A percentile compares a stretch with the other conserved stretches of the same genome.
Evolutionary conservation across 2,797 vertebrate species (phyloP).

Genomic region (Hozukius guyotensis): DNA sequence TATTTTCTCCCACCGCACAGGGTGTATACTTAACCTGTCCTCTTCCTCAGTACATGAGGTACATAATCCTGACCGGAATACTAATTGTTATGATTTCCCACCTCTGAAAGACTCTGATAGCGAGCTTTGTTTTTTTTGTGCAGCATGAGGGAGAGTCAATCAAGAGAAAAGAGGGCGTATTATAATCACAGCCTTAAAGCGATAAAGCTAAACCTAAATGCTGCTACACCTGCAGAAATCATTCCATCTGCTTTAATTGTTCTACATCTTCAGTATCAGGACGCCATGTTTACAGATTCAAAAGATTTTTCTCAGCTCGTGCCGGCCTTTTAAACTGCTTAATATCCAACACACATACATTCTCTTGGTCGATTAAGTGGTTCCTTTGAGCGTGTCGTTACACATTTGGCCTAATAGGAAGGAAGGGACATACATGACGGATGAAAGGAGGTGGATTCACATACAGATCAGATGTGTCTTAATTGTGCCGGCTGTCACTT

Average conservation of each 20-base stretch:
- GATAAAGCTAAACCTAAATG: conserved; percentile 7
- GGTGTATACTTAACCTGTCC: conserved; percentile 57
- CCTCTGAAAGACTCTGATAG: conserved; percentile 34
- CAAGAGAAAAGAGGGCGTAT: conserved; percentile 7
- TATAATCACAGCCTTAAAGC: conserved; percentile 54
- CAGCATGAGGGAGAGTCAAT: conserved; percentile 11
- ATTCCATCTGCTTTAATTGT: conserved; percentile 34
- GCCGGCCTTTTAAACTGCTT: conserved; percentile 19
- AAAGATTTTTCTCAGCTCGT: not conserved
- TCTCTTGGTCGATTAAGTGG: conserved; percentile 53
- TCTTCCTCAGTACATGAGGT: conserved; percentile 36
- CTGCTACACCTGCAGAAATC: conserved; percentile 39
- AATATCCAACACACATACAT: conserved; percentile 25
- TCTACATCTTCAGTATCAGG: not conserved
- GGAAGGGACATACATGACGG: conserved; percentile 13
- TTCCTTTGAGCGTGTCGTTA: conserved; percentile 30
- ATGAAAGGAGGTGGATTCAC: conserved; percentile 6
- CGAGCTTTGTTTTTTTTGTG: not conserved
- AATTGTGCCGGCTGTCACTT: conserved; percentile 35
- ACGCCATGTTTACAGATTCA: not conserved
- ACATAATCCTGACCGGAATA: conserved; percentile 41
- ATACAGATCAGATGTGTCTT: conserved; percentile 33
- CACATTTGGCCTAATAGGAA: conserved; percentile 32
- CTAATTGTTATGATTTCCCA: conserved; percentile 60
- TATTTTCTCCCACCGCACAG: conserved; percentile 44